phyloP scores from a whole-genome alignment of 2,888 invertebrate species.

The Ectemnius cavifrons region DNA sequence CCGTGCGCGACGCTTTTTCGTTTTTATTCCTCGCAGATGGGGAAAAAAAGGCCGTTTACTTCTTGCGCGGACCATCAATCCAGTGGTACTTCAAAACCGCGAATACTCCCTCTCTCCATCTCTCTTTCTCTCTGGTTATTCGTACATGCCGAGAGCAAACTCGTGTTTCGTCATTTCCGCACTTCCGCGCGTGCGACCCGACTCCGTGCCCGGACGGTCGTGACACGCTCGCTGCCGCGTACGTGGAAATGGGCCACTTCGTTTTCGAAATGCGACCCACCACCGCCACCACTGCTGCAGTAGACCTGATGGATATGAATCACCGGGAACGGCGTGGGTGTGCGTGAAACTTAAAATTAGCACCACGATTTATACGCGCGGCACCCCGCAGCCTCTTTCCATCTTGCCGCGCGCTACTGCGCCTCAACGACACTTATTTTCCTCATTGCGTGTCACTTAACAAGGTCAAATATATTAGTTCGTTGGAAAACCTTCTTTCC shows the following conservation, averaged over 20 bases:
- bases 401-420: neutral
- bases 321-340: constrained; percentile 18
- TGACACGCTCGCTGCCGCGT: neutral
- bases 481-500: too few species aligned
- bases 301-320: constrained; percentile 41
- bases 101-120: constrained; percentile 15
- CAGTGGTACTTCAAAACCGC: constrained; percentile 22
- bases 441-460: too few species aligned
- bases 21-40: too few species aligned
- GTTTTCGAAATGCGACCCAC: constrained; percentile 35
- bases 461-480: too few species aligned
- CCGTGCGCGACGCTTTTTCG: too few species aligned
- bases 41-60: constrained; percentile 1
- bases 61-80: constrained; percentile 18
- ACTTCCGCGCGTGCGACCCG: constrained; percentile 12
- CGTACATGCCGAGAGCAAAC: constrained; percentile 32
- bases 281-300: constrained; percentile 4
- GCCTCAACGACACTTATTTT: too few species aligned
- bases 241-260: constrained; percentile 32
- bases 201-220: neutral
- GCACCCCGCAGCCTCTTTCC: constrained; percentile 8
- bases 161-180: constrained; percentile 42
- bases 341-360: constrained; percentile 16
- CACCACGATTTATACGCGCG: constrained; percentile 30
- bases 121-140: constrained; percentile 18